phyloP scores from a whole-genome alignment of 2,797 vertebrate species.

The Scolopax bukidnonensis region DNA sequence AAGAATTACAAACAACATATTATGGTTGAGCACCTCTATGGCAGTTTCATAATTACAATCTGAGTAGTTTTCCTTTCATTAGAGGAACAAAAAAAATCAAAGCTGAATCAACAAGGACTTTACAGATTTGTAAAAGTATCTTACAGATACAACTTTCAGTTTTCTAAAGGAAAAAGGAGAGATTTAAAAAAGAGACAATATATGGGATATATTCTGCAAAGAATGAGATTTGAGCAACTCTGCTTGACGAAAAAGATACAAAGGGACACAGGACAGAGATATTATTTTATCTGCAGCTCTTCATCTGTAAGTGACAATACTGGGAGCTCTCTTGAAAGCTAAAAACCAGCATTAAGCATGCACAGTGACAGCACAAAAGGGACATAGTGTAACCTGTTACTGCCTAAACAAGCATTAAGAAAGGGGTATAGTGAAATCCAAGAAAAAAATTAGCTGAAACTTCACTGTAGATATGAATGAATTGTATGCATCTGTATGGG shows the following conservation, averaged over 20 bases:
- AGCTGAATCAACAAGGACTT: not conserved
- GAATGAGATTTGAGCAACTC: not conserved
- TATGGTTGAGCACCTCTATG: not conserved
- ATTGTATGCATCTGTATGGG: not conserved
- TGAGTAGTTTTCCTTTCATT: not conserved
- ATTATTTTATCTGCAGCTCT: not conserved
- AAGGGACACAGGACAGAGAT: not conserved
- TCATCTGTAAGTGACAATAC: not conserved
- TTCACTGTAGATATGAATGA: not conserved
- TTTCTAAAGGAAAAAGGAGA: not conserved
- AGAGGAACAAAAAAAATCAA: not conserved
- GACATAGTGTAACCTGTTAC: fast-evolving
- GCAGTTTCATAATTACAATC: not conserved
- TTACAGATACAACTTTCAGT: not conserved
- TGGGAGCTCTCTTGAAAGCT: not conserved
- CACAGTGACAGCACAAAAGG: not conserved
- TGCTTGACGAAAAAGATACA: not conserved
- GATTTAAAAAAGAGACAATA: not conserved
- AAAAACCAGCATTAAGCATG: not conserved
- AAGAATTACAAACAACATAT: not conserved
- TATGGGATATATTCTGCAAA: not conserved
- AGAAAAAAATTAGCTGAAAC: not conserved
- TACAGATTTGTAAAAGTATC: not conserved
- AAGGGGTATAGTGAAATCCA: not conserved
- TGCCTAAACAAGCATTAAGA: not conserved